These are phyloP conservation scores for Anthopleura sola DNA, from an alignment of 64 coral and sea anemone species.

Conservation along the genomic window DNA sequence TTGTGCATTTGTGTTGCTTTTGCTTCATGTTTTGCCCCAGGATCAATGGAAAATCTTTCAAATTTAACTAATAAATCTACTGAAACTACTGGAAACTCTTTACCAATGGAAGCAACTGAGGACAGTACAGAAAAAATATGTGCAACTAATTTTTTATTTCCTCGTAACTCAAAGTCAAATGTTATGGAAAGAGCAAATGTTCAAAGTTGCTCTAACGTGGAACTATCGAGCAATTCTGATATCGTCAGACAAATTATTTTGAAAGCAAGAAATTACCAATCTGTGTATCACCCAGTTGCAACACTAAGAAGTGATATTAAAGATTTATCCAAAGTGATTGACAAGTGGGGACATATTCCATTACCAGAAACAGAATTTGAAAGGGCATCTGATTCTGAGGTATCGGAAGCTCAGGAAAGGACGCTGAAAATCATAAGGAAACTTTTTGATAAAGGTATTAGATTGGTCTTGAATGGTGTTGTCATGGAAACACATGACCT, in stretches of 20 bases:
- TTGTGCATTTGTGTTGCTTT: slow-evolving; percentile 70
- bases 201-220: background rate
- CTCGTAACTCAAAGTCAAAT: background rate
- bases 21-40: background rate
- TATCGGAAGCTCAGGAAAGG: background rate
- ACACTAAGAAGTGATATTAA: slow-evolving; percentile 26
- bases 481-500: background rate
- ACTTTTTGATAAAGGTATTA: background rate
- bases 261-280: slow-evolving; percentile 43
- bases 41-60: background rate
- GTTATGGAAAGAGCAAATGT: background rate
- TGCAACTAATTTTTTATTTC: background rate
- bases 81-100: background rate
- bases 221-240: background rate
- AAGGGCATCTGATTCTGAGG: background rate
- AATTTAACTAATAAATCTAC: background rate
- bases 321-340: slow-evolving; percentile 25
- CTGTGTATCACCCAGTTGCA: slow-evolving; percentile 70
- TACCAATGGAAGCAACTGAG: background rate
- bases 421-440: background rate
- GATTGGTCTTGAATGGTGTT: background rate
- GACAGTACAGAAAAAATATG: background rate
- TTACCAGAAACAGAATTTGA: slow-evolving; percentile 36
- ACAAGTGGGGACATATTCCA: slow-evolving; percentile 57
- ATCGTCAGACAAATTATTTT: background rate